Conservation (phyloP, 2,797 vertebrate species). For the Erethizon dorsatum region DNA sequence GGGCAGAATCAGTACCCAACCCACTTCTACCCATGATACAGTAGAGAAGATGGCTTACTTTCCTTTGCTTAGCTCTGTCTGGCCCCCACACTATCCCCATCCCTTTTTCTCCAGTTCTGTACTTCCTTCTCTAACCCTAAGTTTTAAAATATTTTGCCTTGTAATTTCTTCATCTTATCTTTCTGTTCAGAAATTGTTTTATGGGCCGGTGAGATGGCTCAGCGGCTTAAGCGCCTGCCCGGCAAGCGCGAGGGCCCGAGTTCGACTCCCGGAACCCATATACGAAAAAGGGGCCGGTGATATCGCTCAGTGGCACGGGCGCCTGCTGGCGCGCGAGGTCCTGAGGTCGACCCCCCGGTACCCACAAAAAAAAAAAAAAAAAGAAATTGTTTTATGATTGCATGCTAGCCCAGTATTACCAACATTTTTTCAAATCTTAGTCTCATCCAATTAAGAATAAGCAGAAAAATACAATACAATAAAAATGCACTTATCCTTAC, state of each 20-base stretch:
- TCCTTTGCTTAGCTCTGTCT: neutral
- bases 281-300: too few relatives aligned
- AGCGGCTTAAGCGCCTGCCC: too few relatives aligned
- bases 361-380: too few relatives aligned
- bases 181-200: slow-evolving; percentile 10
- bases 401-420: neutral
- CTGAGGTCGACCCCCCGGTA: too few relatives aligned
- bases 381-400: neutral
- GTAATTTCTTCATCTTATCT: neutral
- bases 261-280: too few relatives aligned
- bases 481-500: neutral
- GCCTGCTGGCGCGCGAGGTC: too few relatives aligned
- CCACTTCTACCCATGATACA: neutral
- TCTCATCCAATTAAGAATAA: neutral
- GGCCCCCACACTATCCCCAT: neutral
- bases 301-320: too few relatives aligned
- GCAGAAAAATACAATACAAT: neutral
- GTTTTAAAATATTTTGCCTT: neutral
- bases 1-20: neutral
- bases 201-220: too few relatives aligned
- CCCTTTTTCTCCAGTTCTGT: neutral
- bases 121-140: neutral
- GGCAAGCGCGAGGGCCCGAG: too few relatives aligned
- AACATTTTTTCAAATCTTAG: neutral
- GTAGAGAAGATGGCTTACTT: neutral